These are phyloP conservation scores for Nicator chloris DNA, from an alignment of 2,113 vertebrate species.

Conservation along the genomic window DNA sequence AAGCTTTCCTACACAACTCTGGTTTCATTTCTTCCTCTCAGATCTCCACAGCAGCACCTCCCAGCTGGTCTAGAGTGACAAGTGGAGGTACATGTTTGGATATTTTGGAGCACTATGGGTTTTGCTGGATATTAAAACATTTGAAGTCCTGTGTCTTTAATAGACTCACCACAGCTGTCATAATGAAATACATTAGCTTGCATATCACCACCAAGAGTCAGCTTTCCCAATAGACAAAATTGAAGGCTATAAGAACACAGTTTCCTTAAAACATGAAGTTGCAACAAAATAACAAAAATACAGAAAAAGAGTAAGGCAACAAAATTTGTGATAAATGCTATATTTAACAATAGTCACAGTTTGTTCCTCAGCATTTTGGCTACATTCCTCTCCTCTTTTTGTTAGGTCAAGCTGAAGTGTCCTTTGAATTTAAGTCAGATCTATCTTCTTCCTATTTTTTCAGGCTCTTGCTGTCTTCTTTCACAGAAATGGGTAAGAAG, in stretches of 20 bases:
- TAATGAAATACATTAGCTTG: not conserved
- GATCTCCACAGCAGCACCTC: fast-evolving
- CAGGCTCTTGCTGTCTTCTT: not conserved
- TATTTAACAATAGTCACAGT: not conserved
- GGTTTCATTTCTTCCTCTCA: not conserved
- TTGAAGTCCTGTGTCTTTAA: not conserved
- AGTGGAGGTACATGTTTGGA: not conserved
- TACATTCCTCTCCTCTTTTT: not conserved
- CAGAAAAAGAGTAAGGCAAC: not conserved
- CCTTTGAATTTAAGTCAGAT: not conserved
- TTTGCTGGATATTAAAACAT: not conserved
- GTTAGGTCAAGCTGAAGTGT: not conserved
- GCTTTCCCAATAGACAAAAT: not conserved
- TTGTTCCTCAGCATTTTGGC: not conserved
- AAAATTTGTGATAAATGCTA: not conserved
- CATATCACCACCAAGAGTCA: not conserved
- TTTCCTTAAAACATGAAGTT: not conserved
- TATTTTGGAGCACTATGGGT: not conserved
- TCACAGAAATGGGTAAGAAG: not conserved
- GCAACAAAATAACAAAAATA: not conserved
- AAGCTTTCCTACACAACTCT: not conserved
- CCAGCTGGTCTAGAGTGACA: not conserved
- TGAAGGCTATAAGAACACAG: not conserved
- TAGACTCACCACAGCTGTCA: not conserved
- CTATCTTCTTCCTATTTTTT: not conserved